phyloP scores from a whole-genome alignment of 1,140 invertebrate species.

The Aphidius gifuensis region DNA sequence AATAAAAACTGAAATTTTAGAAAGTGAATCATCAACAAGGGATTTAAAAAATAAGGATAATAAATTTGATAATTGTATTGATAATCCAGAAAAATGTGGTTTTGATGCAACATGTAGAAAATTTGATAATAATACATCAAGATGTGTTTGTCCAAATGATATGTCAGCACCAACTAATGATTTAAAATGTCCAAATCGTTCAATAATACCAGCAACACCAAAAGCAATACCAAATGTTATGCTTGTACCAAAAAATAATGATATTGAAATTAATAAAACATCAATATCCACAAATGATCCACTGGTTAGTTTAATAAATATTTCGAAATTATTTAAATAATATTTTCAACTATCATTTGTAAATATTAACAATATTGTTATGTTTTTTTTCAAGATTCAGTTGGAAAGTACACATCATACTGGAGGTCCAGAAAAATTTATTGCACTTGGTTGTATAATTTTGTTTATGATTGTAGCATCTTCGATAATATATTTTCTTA shows the following conservation, averaged over 20 bases:
- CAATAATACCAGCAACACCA: conserved; percentile 6
- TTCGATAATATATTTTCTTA: not conserved
- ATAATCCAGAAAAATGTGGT: conserved; percentile 57
- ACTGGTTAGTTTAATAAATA: no score
- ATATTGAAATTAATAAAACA: conserved; percentile 45
- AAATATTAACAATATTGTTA: no score
- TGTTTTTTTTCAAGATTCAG: no score
- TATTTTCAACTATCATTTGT: no score
- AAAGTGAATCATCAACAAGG: conserved; percentile 23
- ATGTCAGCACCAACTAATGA: conserved; percentile 59
- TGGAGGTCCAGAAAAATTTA: no score
- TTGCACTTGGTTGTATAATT: no score
- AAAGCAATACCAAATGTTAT: conserved; percentile 55
- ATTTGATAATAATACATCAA: conserved; percentile 55
- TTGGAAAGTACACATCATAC: no score
- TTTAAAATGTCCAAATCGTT: conserved; percentile 58
- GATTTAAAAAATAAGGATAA: not conserved
- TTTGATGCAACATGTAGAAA: conserved; percentile 61
- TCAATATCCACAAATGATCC: no score
- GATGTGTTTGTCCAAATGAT: conserved; percentile 67
- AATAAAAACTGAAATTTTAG: conserved; percentile 26
- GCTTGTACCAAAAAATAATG: conserved; percentile 52
- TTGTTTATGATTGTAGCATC: no score
- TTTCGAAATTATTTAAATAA: no score
- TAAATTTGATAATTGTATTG: conserved; percentile 40